phyloP scores from a whole-genome alignment of 2,797 vertebrate genomes.

The Epinephelus awoara region DNA sequence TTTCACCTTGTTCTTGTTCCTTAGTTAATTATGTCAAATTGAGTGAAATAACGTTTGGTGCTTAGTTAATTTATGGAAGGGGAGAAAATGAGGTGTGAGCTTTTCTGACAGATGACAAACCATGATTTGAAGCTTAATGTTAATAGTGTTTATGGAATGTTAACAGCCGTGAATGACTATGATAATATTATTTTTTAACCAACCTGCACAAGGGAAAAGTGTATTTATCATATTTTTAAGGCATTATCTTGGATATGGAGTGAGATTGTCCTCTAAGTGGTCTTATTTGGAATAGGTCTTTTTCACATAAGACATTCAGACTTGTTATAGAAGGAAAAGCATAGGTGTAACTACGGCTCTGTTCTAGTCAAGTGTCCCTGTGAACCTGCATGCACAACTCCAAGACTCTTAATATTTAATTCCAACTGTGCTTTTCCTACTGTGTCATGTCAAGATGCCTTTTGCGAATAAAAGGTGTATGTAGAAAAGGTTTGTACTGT shows the following conservation, averaged over 20 bases:
- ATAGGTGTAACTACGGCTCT: background rate
- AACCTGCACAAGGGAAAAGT: background rate
- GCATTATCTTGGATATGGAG: background rate
- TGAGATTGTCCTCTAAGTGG: background rate
- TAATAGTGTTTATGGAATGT: background rate
- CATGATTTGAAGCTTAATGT: background rate
- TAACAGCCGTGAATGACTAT: fast-evolving
- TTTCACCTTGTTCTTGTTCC: background rate
- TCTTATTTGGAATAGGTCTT: background rate
- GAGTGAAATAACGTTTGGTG: background rate
- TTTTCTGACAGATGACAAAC: background rate
- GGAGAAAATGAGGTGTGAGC: background rate
- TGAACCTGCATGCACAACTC: background rate
- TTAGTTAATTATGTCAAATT: background rate
- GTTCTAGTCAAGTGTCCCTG: background rate
- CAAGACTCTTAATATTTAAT: no score
- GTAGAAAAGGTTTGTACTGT: background rate
- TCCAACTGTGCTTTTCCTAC: background rate
- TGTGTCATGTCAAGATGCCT: background rate
- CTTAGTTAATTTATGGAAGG: background rate
- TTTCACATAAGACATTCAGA: background rate
- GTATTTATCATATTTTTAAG: background rate
- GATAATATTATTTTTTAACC: background rate
- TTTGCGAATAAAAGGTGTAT: background rate
- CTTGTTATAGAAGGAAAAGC: background rate